Evolutionary conservation across 2,888 invertebrate species (phyloP), one percentile per base, ranked within the genome.

Genomic region (Diabrotica balteata): DNA sequence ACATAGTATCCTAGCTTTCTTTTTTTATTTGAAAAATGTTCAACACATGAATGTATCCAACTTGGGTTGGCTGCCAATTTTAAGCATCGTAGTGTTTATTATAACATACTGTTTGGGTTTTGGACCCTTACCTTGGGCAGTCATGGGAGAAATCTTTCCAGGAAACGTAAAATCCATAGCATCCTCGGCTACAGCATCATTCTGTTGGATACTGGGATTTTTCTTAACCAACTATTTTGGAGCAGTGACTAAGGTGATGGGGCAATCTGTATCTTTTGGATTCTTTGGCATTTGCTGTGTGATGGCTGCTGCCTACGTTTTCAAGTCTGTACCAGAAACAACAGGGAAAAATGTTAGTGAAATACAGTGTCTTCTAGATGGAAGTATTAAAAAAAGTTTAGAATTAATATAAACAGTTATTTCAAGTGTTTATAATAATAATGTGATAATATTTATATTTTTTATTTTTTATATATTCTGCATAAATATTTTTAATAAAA

Each of bases 61-160:
- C 8, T 85, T 93, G 53, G 81, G 87, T 0, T 93, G 91, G 89
- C 80, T 94, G 44, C 94, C 94, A 0, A 87, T 94, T 7, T 81
- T 88, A 4, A 89, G 92, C 0, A 83, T 94, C 49, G 87, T 93
- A 0, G 76, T 90, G 42, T 94, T 91, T 84, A 93, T 93, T 68
- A 85, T 90, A 60, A 89, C 91, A 0, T 95, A 93, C 84, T 91
- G 92, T 82, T 85, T 91, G 76, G 94, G 90, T 0, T 89, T 92
- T 62, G 94, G 96, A 3, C 92, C 94, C 0, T 82, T 94, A 43
- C 92, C 94, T 0, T 94, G 94, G 93, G 91, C 93, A 0, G 90
- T 95, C 32, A 89, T 94, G 88, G 91, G 93, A 0, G 95, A 95
- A 82, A 88, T 95, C 82, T 91, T 96, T 82, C 91, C 96, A n/a